These are phyloP conservation scores for Hetaerina americana DNA, from an alignment of 1,140 invertebrate genomes.

Conservation along the genomic window DNA sequence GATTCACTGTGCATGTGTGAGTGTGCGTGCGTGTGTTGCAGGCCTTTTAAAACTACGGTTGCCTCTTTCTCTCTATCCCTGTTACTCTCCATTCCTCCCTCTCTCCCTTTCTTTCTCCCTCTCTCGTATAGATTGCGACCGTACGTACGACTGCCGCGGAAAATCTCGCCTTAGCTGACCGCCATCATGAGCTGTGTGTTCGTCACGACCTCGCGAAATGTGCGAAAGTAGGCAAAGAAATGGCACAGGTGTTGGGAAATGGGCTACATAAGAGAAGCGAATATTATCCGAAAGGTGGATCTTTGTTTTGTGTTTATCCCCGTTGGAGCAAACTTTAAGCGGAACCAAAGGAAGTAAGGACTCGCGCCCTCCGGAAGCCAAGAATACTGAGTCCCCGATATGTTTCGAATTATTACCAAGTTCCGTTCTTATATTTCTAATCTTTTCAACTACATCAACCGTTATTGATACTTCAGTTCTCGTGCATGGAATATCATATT, in stretches of 20 bases:
- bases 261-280: too few relatives aligned
- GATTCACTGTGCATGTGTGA: neutral
- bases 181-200: neutral
- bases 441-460: too few relatives aligned
- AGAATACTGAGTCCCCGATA: too few relatives aligned
- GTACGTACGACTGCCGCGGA: neutral
- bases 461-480: too few relatives aligned
- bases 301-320: too few relatives aligned
- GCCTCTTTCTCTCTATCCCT: too few relatives aligned
- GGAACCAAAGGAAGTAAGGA: neutral
- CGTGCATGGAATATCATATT: too few relatives aligned
- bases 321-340: neutral
- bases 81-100: neutral
- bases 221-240: neutral
- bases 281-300: too few relatives aligned
- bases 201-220: neutral
- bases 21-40: too few relatives aligned
- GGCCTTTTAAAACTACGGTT: neutral
- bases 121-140: neutral
- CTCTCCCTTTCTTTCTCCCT: neutral
- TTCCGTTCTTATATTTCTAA: too few relatives aligned
- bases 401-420: too few relatives aligned
- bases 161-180: neutral
- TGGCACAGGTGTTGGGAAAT: neutral
- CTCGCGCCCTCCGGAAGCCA: neutral